These are phyloP conservation scores for Meteorus colon DNA, from an alignment of 2,888 invertebrate species.

Conservation along the genomic window DNA sequence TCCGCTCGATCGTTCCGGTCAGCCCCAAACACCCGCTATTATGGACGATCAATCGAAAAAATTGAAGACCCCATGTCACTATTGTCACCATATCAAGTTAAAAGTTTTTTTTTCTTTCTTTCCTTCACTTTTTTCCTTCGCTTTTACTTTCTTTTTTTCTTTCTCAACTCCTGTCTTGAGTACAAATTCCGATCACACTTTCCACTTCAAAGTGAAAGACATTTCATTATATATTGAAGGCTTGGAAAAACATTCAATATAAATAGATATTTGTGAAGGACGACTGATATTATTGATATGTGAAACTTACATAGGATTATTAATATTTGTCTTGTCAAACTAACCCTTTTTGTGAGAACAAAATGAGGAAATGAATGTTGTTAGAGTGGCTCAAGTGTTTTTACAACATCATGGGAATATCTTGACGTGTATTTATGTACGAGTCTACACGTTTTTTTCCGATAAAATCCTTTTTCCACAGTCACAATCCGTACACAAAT, in stretches of 20 bases:
- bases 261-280: neutral
- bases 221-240: constrained; percentile 4
- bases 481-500: too few species aligned
- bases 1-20: constrained; percentile 61
- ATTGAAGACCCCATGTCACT: constrained; percentile 48
- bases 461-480: constrained; percentile 2
- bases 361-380: constrained; percentile 39
- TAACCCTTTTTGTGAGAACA: constrained; percentile 26
- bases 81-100: neutral
- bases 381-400: constrained; percentile 33
- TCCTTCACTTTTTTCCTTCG: neutral
- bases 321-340: constrained; percentile 54
- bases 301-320: constrained; percentile 43
- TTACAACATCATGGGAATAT: neutral
- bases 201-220: neutral
- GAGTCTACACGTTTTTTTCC: neutral
- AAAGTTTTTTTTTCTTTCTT: neutral
- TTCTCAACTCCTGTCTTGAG: neutral
- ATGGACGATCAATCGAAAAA: constrained; percentile 70
- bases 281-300: constrained; percentile 4
- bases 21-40: constrained; percentile 68
- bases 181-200: neutral
- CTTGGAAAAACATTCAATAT: neutral
- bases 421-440: neutral
- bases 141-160: neutral